phyloP scores from a whole-genome alignment of 2,888 invertebrate genomes.

The Monochamus alternatus region DNA sequence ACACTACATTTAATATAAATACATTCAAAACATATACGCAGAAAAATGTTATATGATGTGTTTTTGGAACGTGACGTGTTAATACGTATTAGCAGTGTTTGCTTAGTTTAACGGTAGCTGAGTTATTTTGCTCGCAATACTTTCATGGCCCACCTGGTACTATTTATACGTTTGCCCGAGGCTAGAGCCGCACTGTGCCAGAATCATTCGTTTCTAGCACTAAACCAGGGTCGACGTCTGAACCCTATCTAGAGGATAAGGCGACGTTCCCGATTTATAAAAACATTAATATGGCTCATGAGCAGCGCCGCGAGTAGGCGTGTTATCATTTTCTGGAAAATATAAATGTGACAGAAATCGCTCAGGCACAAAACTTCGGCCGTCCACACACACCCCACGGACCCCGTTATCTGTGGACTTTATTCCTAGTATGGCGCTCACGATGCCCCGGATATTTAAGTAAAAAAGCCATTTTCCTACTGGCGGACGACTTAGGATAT shows the following conservation, averaged over 20 bases:
- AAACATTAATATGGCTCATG: slow-evolving; percentile 36
- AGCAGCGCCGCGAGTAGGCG: slow-evolving; percentile 42
- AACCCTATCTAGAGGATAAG: slow-evolving; percentile 5
- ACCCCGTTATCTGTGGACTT: slow-evolving; percentile 41
- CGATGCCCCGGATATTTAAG: slow-evolving; percentile 8
- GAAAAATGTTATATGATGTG: too few relatives aligned
- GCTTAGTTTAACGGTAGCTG: too few relatives aligned
- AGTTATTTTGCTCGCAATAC: too few relatives aligned
- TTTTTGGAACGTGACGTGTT: too few relatives aligned
- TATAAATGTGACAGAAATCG: slow-evolving; percentile 53
- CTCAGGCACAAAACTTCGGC: slow-evolving; percentile 50
- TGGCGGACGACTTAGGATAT: slow-evolving; percentile 16
- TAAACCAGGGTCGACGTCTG: too few relatives aligned
- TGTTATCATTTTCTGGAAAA: slow-evolving; percentile 48
- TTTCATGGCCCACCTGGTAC: too few relatives aligned
- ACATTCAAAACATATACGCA: too few relatives aligned
- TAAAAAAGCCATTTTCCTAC: slow-evolving; percentile 19
- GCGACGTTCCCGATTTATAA: slow-evolving; percentile 28
- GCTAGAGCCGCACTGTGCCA: too few relatives aligned
- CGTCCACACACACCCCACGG: slow-evolving; percentile 44
- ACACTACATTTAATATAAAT: too few relatives aligned
- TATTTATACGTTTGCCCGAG: too few relatives aligned
- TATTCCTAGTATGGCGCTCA: slow-evolving; percentile 29
- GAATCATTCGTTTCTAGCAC: too few relatives aligned
- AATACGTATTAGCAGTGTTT: too few relatives aligned